phyloP scores from a whole-genome alignment of 1,140 invertebrate genomes.

The Drosophila sucinea region DNA sequence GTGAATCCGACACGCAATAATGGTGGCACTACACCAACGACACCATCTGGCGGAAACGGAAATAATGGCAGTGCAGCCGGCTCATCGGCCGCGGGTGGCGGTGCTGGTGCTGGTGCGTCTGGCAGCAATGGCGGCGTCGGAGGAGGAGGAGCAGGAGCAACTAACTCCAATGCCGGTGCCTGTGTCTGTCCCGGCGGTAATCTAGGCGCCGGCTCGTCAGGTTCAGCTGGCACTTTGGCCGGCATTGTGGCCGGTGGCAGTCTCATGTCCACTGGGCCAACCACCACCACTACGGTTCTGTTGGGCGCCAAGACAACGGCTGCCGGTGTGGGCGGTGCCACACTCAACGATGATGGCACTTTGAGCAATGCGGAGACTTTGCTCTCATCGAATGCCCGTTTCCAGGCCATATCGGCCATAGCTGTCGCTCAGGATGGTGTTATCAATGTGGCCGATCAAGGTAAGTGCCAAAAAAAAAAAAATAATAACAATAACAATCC shows the following conservation, averaged over 20 bases:
- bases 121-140: conserved; percentile 32
- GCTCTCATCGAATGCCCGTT: conserved; percentile 94
- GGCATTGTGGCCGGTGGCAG: conserved; percentile 73
- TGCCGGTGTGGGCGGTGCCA: conserved; percentile 53
- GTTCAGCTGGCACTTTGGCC: conserved; percentile 56
- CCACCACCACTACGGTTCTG: conserved; percentile 79
- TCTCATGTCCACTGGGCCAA: conserved; percentile 80
- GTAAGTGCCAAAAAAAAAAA: conserved; percentile 81
- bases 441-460: conserved; percentile 97
- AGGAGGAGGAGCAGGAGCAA: background rate
- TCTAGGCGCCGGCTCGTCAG: conserved; percentile 29
- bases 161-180: conserved; percentile 11
- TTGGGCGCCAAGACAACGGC: conserved; percentile 75
- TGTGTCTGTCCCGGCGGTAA: conserved; percentile 58
- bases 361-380: conserved; percentile 91
- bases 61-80: conserved; percentile 60
- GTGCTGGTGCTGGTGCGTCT: conserved; percentile 1
- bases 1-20: conserved; percentile 81
- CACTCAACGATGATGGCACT: conserved; percentile 86
- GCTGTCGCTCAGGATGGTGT: conserved; percentile 97
- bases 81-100: conserved; percentile 23
- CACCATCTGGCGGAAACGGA: conserved; percentile 74
- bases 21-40: conserved; percentile 80
- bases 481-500: too few species aligned
- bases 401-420: conserved; percentile 95